These are phyloP conservation scores for Acleris cristana DNA, from an alignment of 2,888 invertebrate species.

Conservation along the genomic window DNA sequence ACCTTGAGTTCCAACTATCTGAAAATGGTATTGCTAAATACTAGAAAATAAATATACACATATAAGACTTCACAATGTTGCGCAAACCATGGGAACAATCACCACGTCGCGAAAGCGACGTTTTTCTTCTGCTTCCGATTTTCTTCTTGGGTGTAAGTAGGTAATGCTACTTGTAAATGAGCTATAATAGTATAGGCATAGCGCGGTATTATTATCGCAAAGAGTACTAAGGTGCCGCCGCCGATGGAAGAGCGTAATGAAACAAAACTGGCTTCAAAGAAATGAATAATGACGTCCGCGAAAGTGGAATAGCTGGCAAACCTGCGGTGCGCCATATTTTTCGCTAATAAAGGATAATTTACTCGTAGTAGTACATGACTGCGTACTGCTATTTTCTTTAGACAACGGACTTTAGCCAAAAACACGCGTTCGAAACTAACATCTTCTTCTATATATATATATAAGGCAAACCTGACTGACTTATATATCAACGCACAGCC, in stretches of 20 bases:
- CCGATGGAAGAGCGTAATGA: neutral
- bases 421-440: too few relatives aligned
- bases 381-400: too few relatives aligned
- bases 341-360: neutral
- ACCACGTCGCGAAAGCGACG: neutral
- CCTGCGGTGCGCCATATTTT: neutral
- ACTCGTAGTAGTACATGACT: too few relatives aligned
- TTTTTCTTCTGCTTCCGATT: neutral
- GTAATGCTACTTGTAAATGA: neutral
- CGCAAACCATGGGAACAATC: neutral
- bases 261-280: neutral
- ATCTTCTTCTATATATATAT: too few relatives aligned
- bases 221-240: neutral
- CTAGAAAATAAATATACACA: too few relatives aligned
- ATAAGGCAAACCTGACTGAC: too few relatives aligned
- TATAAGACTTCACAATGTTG: neutral
- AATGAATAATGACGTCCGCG: neutral
- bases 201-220: conserved; percentile 1
- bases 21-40: too few relatives aligned
- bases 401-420: too few relatives aligned
- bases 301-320: neutral
- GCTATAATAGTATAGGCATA: neutral
- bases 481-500: too few relatives aligned
- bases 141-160: neutral
- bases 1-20: too few relatives aligned